Evolutionary conservation across 2,888 invertebrate species (phyloP).

Genomic region (Pandemis heparana): DNA sequence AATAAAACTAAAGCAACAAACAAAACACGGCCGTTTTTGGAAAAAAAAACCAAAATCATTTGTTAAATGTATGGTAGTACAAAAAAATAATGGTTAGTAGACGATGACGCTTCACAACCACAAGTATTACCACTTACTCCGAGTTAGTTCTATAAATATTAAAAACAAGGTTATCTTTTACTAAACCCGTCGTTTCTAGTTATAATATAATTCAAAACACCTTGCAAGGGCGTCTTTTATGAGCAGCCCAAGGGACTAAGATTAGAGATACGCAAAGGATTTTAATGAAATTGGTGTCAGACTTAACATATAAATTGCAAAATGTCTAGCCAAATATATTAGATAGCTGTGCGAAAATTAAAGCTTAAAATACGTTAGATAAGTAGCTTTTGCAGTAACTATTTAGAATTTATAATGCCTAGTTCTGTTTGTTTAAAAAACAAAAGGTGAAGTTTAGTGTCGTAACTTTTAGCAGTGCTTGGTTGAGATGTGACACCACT

Average conservation of each 20-base stretch:
- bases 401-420: too few species aligned
- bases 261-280: not conserved
- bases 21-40: too few species aligned
- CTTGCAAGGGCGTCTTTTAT: not conserved
- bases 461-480: too few species aligned
- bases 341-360: too few species aligned
- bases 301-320: slow-evolving; percentile 14
- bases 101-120: not conserved
- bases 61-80: too few species aligned
- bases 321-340: not conserved
- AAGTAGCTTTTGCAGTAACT: too few species aligned
- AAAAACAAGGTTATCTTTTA: not conserved
- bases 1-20: too few species aligned
- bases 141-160: not conserved
- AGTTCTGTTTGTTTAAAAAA: too few species aligned
- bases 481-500: too few species aligned
- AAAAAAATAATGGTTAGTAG: not conserved
- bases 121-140: not conserved
- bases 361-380: too few species aligned
- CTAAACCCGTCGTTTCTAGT: not conserved
- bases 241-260: not conserved
- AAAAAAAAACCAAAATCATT: too few species aligned
- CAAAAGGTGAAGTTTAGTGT: too few species aligned
- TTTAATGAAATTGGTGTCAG: slow-evolving; percentile 11
- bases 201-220: not conserved